A percentile compares a stretch with the other conserved stretches of the same genome.
These are phyloP conservation scores for Tympanuchus pallidicinctus DNA, from an alignment of 2,113 vertebrate genomes.

Conservation along the genomic window DNA sequence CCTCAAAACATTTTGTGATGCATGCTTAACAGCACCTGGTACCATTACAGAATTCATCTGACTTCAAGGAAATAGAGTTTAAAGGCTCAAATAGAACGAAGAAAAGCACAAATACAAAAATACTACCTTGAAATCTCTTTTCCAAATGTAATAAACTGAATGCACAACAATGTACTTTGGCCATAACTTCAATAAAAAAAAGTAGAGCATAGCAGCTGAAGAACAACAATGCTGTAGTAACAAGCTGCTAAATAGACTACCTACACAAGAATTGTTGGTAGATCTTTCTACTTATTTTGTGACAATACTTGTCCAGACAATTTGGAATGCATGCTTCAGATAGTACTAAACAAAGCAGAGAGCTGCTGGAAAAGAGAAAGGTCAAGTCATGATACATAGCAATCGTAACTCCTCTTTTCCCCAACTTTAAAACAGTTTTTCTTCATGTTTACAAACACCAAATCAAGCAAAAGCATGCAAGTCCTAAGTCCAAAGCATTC, in stretches of 20 bases:
- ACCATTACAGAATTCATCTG: background rate
- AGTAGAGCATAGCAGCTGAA: background rate
- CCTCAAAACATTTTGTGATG: background rate
- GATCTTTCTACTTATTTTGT: background rate
- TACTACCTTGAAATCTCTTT: background rate
- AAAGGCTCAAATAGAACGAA: slow-evolving; percentile 1
- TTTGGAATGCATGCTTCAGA: background rate
- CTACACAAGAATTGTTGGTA: background rate
- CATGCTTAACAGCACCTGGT: background rate
- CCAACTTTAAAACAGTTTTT: background rate
- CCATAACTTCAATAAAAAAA: background rate
- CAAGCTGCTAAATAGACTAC: background rate
- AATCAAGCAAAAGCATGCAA: background rate
- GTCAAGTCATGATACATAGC: background rate
- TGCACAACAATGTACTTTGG: background rate
- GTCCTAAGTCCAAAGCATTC: background rate
- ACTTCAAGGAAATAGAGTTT: slow-evolving; percentile 39
- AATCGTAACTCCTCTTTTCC: background rate
- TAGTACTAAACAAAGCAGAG: background rate
- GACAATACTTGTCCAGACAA: background rate
- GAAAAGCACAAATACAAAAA: background rate
- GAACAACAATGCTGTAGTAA: background rate
- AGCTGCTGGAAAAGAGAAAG: background rate
- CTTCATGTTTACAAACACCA: background rate
- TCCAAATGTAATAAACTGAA: background rate